Conservation (phyloP, 2,797 vertebrate species). For the Garrulus glandarius region DNA sequence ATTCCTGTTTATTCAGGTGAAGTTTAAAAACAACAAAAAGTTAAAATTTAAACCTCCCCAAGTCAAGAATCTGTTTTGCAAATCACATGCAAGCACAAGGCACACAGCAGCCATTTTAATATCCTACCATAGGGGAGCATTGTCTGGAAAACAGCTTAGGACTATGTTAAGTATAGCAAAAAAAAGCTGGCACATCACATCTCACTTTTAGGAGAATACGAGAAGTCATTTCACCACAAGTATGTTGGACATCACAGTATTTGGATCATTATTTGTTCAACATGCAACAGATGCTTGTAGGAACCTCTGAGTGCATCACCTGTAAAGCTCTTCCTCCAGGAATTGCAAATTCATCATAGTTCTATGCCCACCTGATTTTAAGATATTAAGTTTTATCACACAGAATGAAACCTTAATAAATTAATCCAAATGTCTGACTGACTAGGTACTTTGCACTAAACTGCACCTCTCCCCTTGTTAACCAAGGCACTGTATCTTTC, state of each 20-base stretch:
- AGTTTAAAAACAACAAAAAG: background rate
- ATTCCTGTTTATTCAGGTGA: background rate
- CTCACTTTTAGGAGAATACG: background rate
- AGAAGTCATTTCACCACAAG: background rate
- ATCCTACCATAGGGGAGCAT: background rate
- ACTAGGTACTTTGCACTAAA: background rate
- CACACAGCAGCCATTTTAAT: background rate
- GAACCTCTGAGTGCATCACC: background rate
- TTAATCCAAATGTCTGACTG: background rate
- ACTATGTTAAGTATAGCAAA: background rate
- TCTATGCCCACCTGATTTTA: background rate
- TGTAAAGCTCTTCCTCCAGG: background rate
- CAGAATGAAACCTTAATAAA: background rate
- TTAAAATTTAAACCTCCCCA: background rate
- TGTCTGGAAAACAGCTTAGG: background rate
- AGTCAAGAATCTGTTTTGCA: background rate
- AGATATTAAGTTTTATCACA: background rate
- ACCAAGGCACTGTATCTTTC: background rate
- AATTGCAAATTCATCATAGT: background rate
- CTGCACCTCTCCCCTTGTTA: background rate
- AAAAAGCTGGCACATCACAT: background rate
- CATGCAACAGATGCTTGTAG: background rate
- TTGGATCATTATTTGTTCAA: background rate
- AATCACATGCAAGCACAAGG: background rate
- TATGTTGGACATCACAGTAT: background rate